Base-by-base conservation (phyloP, 2,113 vertebrate genomes). In the Crocuta crocuta region DNA sequence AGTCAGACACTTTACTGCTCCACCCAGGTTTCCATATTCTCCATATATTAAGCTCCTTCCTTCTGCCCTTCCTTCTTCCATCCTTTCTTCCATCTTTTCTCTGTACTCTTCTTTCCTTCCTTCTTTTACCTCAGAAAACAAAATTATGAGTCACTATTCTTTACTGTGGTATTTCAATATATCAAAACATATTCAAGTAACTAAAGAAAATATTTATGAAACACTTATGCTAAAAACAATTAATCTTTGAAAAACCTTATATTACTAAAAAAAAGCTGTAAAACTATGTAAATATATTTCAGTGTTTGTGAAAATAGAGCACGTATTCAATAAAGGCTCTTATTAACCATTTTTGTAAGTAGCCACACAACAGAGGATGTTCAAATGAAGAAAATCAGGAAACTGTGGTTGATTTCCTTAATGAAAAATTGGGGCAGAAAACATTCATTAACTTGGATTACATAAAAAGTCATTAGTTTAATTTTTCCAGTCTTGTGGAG, bases 301-400 rank as follows among this genome's bases (percentile, higher is more conserved):
- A 65, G 8, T 39, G 31, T 92, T 66, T 71, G 50, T 58, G 21
- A 24, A 94, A 90, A 43, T 10, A 94, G 16, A 95, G 66, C 5
- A 48, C 7, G 17, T 53, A 31, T 21, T 96, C 66, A 95, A 50
- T 61, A 71, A 66, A 93, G 13, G 31, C 19, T 89, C 17, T 93
- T 78, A 81, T 35, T 43, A 87, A 93, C 63, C 50, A 91, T 68
- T 89, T 95, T 80, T 79, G 4, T 80, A 78, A 91, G 89, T 11
- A 79, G 63, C 17, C 31, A 78, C 24, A 94, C 43, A 89, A 78
- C 23, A 79, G 39, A 92, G 7, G 12, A 45, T 21, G 28, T n/a
- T 94, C 33, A 83, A 55, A 80, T 70, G n/a, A 95, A 91, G 24
- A 35, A 92, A 95, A 96, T 65, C 50, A 94, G 70, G 10, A 96